Base-by-base conservation (phyloP, 2,797 vertebrate genomes). In the Odontamblyopus rebecca region DNA sequence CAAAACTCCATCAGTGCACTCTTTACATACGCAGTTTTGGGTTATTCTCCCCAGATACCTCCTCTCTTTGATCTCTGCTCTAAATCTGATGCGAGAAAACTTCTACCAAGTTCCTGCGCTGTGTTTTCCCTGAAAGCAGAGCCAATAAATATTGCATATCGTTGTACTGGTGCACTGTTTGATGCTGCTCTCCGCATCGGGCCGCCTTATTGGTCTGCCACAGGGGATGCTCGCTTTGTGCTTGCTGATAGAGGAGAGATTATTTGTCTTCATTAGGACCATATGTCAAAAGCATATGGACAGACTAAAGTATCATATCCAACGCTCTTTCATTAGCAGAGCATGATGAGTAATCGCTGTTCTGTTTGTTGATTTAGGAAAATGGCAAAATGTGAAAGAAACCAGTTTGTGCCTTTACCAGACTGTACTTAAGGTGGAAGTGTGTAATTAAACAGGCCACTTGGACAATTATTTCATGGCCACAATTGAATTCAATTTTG, bases 51-150 rank as follows among this genome's bases (percentile, higher is more conserved):
- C 88, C 51, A 77, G 90, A 88, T 81, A 63, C 75, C 78, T 67
- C 56, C 18, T 76, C 44, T 48, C 90, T 94, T 93, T 93, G 90
- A 94, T 93, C 88, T 89, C 54, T 59, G 75, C 48, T 11, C 84
- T 90, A 90, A 92, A 92, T 92, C 90, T 78, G 80, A 82, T 57
- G 89, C 75, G 84, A 88, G 89, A 85, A 85, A 88, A 89, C 87
- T 90, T 90, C 82, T 75, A 51, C 85, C 2, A 65, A 88, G 90
- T 91, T 91, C 86, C 84, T 85, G 83, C 74, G 82, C 77, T 68
- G 15, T 80, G 85, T 86, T 84, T 86, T 84, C 87, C 81, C 68
- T 9, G 75, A 82, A 84, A 85, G 83, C 76, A 81, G 82, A 83
- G 80, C 79, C 84, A 86, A 89, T 91, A 88, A 85, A 89, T 88